Evolutionary conservation across 2,113 vertebrate species (phyloP).

Genomic region (Lophura nycthemera): DNA sequence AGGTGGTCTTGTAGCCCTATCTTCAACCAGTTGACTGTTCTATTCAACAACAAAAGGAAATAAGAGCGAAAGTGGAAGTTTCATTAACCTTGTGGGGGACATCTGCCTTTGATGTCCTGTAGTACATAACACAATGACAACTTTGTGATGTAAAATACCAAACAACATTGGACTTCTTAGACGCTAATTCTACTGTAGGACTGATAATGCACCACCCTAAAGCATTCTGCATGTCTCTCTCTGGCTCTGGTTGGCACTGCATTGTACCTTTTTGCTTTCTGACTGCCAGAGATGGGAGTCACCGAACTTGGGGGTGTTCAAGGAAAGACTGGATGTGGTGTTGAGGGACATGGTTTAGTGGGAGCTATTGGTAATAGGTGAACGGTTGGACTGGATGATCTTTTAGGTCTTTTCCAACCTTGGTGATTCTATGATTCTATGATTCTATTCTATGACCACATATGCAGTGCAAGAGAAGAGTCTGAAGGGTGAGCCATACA

Average conservation of each 20-base stretch:
- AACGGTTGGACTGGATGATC: too few species aligned
- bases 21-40: background rate
- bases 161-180: accelerated
- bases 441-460: too few species aligned
- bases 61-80: background rate
- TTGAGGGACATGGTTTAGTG: too few species aligned
- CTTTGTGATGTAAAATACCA: background rate
- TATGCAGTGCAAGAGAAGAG: accelerated
- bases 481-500: background rate
- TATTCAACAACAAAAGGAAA: background rate
- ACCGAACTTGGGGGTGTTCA: too few species aligned
- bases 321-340: too few species aligned
- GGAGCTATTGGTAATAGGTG: too few species aligned
- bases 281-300: background rate
- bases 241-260: accelerated
- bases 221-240: background rate
- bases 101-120: background rate
- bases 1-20: background rate
- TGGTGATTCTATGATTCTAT: too few species aligned
- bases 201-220: background rate
- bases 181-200: background rate
- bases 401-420: too few species aligned
- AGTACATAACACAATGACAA: accelerated
- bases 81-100: background rate
- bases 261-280: background rate